Conservation (phyloP, 1,140 invertebrate genomes). For the Drosophila kanapiae region DNA sequence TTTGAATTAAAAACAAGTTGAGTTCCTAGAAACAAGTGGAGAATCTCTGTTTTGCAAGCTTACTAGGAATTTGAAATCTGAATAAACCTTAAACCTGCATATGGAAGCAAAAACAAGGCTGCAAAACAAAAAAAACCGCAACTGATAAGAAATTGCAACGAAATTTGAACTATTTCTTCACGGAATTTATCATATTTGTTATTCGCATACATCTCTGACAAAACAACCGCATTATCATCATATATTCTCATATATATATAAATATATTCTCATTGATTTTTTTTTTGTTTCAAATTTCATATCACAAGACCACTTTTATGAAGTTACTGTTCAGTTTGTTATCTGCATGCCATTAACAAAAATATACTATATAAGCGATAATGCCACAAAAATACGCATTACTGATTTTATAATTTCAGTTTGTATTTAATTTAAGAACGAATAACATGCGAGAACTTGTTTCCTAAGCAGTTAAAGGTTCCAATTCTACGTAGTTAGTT, state of each 20-base stretch:
- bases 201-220: not conserved
- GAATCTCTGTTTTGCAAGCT: not conserved
- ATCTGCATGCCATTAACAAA: not conserved
- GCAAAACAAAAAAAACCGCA: not conserved
- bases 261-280: not conserved
- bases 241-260: not conserved
- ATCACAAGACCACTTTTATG: not conserved
- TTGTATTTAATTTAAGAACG: no score
- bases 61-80: not conserved
- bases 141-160: not conserved
- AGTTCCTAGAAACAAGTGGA: not conserved
- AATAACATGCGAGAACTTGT: no score
- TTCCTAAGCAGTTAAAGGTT: no score
- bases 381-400: not conserved
- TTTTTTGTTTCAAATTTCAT: not conserved
- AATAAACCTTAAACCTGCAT: not conserved
- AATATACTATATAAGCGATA: not conserved
- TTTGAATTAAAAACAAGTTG: not conserved
- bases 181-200: not conserved
- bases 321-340: not conserved
- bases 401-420: not conserved
- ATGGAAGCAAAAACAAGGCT: not conserved
- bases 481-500: no score
- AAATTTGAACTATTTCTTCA: not conserved
- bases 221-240: no score